A percentile compares a stretch with the other conserved stretches of the same genome.
phyloP scores from a whole-genome alignment of 2,113 vertebrate genomes.

The Pterocles orientalis region DNA sequence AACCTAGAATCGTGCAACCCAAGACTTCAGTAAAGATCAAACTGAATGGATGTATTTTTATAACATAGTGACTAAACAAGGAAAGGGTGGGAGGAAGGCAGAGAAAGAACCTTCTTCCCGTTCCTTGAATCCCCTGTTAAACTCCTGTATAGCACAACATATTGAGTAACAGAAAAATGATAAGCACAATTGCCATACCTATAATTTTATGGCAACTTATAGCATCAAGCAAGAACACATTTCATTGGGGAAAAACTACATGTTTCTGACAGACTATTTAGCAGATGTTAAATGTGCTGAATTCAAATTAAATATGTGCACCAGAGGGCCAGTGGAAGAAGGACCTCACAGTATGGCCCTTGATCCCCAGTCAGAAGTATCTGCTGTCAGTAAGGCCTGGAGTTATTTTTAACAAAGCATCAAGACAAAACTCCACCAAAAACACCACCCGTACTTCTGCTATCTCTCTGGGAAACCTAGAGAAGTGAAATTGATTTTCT shows the following conservation, averaged over 20 bases:
- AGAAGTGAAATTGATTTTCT: slow-evolving; percentile 74
- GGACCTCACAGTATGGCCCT: neutral
- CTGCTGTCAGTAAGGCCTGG: neutral
- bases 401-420: slow-evolving; percentile 34
- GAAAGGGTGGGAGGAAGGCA: neutral
- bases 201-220: neutral
- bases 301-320: neutral
- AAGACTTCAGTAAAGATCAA: neutral
- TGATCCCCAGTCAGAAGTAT: neutral
- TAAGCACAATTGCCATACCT: neutral
- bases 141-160: fast-evolving
- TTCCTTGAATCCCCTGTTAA: neutral
- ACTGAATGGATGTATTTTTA: neutral
- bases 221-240: neutral
- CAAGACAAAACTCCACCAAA: slow-evolving; percentile 44
- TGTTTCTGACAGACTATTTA: neutral
- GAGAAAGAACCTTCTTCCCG: neutral
- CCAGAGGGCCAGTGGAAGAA: neutral
- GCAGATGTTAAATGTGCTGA: neutral
- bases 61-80: neutral
- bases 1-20: neutral
- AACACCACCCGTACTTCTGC: neutral
- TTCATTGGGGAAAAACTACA: neutral
- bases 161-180: neutral
- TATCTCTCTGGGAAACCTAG: slow-evolving; percentile 64